Evolutionary conservation across 1,140 invertebrate species (phyloP), one percentile per base, ranked within the genome.

Genomic region (Magallana ariakensis): DNA sequence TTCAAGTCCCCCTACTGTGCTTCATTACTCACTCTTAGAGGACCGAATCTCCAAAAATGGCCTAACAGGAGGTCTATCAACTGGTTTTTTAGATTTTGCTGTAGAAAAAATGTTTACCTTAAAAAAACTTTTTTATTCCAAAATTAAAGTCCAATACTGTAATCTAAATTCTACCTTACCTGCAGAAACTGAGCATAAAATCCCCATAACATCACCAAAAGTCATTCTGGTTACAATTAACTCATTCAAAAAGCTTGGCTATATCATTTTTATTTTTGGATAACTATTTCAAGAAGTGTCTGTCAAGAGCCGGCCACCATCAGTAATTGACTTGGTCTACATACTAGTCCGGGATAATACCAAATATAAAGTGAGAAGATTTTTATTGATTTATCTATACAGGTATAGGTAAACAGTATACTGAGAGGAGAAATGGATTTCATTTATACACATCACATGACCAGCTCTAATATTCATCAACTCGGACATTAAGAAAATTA

Each of bases 141-240:
- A 26, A 75, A 46, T 4, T 26, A 75, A 22, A 2, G 33, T 75
- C 16, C 13, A 5, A 33, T 11, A 11, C 33, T 46, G 26, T 75
- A 26, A 26, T 22, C 7, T 9, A 6, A 22, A 11, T 70, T 10
- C 19, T 26, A 33, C 53, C 13, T 80, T 87, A 87, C 87, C 87
- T 85, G 75, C 62, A 55, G 86, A 87, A 70, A 82, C 19, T 85
- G 87, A 87, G 33, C 87, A 87, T 15, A 87, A 84, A 54, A 87
- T 46, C 62, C 80, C 84, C 84, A 87, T 87, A 55, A 83, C 86
- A 87, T 86, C 16, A 80, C 84, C 82, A 62, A 83, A 85, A 55
- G 88, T 87, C 85, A 87, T 85, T 26, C 75, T 80, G 62, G 7
- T 75, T 26, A 75, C 19, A 26, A 11, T 75, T 46, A 46, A 4